These are phyloP conservation scores for Arrhopalites spinosus DNA, from an alignment of 2,888 invertebrate species.

Conservation along the genomic window DNA sequence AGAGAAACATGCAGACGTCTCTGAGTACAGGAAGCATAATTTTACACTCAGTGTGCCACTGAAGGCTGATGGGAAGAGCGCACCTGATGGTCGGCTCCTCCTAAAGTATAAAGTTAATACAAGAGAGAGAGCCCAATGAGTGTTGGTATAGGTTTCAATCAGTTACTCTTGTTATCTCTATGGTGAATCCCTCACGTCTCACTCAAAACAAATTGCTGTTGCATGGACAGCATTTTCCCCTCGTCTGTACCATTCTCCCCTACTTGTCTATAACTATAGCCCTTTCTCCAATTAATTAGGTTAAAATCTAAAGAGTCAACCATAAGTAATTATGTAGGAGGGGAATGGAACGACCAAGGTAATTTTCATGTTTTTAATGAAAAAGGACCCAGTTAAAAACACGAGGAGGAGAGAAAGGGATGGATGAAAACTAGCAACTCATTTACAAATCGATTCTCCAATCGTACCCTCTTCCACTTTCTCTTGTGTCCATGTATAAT, in stretches of 20 bases:
- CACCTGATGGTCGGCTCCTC: not conserved
- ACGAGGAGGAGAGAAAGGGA: too few relatives aligned
- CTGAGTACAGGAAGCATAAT: not conserved
- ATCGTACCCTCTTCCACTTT: not conserved
- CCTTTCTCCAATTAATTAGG: slow-evolving; percentile 1
- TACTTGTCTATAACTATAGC: not conserved
- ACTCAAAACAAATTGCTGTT: slow-evolving; percentile 13
- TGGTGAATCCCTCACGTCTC: slow-evolving; percentile 1
- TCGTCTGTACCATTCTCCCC: not conserved
- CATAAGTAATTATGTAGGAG: too few relatives aligned
- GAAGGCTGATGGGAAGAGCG: not conserved
- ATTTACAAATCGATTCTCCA: slow-evolving; percentile 3
- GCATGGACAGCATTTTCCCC: not conserved
- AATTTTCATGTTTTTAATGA: too few relatives aligned
- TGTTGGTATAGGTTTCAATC: slow-evolving; percentile 3
- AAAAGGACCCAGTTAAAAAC: too few relatives aligned
- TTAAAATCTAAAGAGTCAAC: slow-evolving; percentile 1
- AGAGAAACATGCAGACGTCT: not conserved
- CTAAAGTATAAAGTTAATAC: not conserved
- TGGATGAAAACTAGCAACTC: not conserved
- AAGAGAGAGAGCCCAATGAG: slow-evolving; percentile 3
- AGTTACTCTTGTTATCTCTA: slow-evolving; percentile 1
- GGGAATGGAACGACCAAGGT: too few relatives aligned
- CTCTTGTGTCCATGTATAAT: too few relatives aligned
- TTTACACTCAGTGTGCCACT: not conserved